Percentiles rank a stretch among this genome's conserved stretches.
These are phyloP conservation scores for Campoplex nolae DNA, from an alignment of 2,888 invertebrate species.

Conservation along the genomic window DNA sequence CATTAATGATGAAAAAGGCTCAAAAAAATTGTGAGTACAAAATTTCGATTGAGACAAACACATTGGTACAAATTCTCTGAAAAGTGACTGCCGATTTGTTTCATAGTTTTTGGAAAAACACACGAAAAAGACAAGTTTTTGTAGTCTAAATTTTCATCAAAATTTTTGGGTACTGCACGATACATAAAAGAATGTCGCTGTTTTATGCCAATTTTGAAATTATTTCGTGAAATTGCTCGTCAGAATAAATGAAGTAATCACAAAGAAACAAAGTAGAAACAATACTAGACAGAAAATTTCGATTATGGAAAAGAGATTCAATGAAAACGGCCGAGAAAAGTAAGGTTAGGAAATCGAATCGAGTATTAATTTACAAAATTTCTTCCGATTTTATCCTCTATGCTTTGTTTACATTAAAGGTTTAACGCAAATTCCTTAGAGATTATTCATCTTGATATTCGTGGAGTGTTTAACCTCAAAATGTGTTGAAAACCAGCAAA, in stretches of 20 bases:
- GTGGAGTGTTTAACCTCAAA: conserved; percentile 70
- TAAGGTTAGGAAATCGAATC: conserved; percentile 35
- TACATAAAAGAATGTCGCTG: neutral
- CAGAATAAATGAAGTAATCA: neutral
- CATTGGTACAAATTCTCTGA: neutral
- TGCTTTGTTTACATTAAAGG: neutral
- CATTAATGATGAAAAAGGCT: neutral
- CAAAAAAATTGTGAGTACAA: neutral
- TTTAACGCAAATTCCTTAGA: conserved; percentile 14
- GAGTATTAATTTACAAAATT: neutral
- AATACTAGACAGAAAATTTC: conserved; percentile 12
- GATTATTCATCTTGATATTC: conserved; percentile 42
- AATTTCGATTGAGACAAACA: neutral
- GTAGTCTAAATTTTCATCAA: neutral
- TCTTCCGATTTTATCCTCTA: neutral
- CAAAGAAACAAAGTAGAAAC: conserved; percentile 12
- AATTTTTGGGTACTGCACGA: neutral
- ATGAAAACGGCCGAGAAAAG: neutral
- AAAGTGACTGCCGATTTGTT: neutral
- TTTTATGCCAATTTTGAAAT: neutral
- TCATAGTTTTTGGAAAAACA: neutral
- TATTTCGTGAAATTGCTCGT: neutral
- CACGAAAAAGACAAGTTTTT: neutral
- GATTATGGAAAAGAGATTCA: neutral
- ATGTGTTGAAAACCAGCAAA: neutral